Percentiles rank a stretch among this genome's conserved stretches.
phyloP scores from a whole-genome alignment of 2,888 invertebrate genomes.

The Chaitophorus viminalis region DNA sequence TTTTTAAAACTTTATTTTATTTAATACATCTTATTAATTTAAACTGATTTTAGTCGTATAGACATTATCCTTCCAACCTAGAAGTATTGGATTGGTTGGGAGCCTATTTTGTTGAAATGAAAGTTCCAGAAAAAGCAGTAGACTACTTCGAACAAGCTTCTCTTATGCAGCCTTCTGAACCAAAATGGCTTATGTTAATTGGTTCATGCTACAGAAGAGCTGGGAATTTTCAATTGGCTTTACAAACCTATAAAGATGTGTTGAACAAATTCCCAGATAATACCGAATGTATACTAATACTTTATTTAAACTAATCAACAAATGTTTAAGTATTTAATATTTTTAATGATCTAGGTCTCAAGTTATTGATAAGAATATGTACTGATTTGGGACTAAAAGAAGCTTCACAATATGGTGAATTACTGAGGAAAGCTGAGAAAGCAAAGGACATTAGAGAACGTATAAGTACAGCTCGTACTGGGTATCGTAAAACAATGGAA shows the following conservation, averaged over 20 bases:
- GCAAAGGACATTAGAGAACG: conserved; percentile 72
- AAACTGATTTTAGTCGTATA: conserved; percentile 72
- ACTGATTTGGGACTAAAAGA: conserved; percentile 91
- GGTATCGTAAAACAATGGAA: conserved; percentile 59
- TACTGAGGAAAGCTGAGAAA: conserved; percentile 80
- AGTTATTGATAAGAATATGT: conserved; percentile 87
- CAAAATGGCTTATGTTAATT: conserved; percentile 86
- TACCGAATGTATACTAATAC: conserved; percentile 79
- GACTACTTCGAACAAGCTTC: conserved; percentile 84
- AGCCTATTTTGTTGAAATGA: conserved; percentile 87
- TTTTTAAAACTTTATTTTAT: conserved; percentile 40
- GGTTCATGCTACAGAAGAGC: conserved; percentile 85
- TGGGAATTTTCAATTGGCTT: conserved; percentile 85
- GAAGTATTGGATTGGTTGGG: conserved; percentile 89
- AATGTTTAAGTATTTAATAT: not conserved
- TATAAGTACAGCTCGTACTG: conserved; percentile 70
- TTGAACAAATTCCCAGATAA: conserved; percentile 93
- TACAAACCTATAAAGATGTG: conserved; percentile 84
- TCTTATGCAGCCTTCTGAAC: conserved; percentile 80
- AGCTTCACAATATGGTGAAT: conserved; percentile 83
- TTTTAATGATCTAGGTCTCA: conserved; percentile 72
- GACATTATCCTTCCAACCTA: conserved; percentile 77
- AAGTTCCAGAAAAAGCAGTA: conserved; percentile 87
- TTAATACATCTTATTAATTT: conserved; percentile 64
- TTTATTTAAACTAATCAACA: conserved; percentile 1